A percentile compares a stretch with the other conserved stretches of the same genome.
Conservation (phyloP, 1,140 invertebrate genomes). For the Agraylea sexmaculata region DNA sequence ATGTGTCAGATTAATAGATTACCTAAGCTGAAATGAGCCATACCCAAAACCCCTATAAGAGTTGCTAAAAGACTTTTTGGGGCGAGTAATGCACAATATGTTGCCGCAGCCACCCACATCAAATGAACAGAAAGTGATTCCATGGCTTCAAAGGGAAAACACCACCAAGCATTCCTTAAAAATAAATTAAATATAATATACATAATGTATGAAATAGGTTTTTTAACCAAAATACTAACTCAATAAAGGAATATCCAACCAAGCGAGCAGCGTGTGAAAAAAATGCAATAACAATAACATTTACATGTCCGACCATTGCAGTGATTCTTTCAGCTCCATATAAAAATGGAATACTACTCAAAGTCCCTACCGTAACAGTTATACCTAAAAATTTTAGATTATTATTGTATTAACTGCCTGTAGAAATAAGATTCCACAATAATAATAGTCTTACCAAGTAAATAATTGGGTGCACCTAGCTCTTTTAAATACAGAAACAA, state of each 20-base stretch:
- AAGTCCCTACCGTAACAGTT: slow-evolving; percentile 67
- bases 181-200: slow-evolving; percentile 13
- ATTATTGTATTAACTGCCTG: background rate
- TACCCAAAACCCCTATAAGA: slow-evolving; percentile 67
- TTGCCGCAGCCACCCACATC: slow-evolving; percentile 81
- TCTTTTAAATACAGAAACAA: slow-evolving; percentile 74
- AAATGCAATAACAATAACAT: slow-evolving; percentile 69
- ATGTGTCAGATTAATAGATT: slow-evolving; percentile 19
- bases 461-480: slow-evolving; percentile 63
- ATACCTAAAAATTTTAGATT: slow-evolving; percentile 41
- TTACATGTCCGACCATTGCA: slow-evolving; percentile 66
- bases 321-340: slow-evolving; percentile 70
- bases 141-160: slow-evolving; percentile 74
- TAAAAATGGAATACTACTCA: slow-evolving; percentile 69
- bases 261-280: slow-evolving; percentile 66
- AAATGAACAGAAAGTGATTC: slow-evolving; percentile 76
- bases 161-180: slow-evolving; percentile 68
- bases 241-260: slow-evolving; percentile 72
- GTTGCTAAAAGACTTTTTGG: slow-evolving; percentile 70
- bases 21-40: slow-evolving; percentile 74
- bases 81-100: slow-evolving; percentile 67
- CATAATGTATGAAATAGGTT: background rate
- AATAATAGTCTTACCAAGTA: slow-evolving; percentile 48
- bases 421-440: background rate
- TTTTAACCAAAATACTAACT: slow-evolving; percentile 41